Conservation (phyloP, 2,113 vertebrate genomes). For the Anseranas semipalmata region DNA sequence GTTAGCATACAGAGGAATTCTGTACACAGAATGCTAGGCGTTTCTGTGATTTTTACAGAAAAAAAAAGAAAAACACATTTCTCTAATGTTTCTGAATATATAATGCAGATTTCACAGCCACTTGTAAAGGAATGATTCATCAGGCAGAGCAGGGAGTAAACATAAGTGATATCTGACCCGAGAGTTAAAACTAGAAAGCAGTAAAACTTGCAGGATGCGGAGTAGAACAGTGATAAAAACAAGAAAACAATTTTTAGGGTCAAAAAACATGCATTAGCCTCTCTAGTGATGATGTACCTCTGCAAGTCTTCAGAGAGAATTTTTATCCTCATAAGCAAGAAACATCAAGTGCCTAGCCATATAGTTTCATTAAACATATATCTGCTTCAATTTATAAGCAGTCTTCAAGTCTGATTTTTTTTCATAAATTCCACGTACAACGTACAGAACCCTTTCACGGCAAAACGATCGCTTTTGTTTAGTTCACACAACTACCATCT, state of each 20-base stretch:
- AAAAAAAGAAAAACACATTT: conserved; percentile 39
- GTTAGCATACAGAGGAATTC: conserved; percentile 6
- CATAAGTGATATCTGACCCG: not conserved
- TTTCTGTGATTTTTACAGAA: conserved; percentile 22
- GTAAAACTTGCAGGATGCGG: not conserved
- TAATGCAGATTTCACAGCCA: conserved; percentile 42
- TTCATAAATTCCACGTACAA: not conserved
- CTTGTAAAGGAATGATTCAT: conserved; percentile 66
- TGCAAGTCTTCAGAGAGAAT: not conserved
- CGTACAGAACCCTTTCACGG: not conserved
- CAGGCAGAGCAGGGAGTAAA: conserved; percentile 40
- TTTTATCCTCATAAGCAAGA: not conserved
- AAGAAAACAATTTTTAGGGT: not conserved
- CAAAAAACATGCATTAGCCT: not conserved
- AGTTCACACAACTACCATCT: not conserved
- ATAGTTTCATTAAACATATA: not conserved
- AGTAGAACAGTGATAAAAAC: not conserved
- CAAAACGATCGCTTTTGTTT: not conserved
- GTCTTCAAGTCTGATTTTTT: not conserved
- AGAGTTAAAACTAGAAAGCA: conserved; percentile 33
- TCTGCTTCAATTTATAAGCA: not conserved
- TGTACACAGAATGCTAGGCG: conserved; percentile 16
- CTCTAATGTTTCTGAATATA: conserved; percentile 16
- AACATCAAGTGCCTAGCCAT: not conserved
- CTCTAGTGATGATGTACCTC: not conserved